phyloP scores from a whole-genome alignment of 2,888 invertebrate species.

The Cryptosula pallasiana region DNA sequence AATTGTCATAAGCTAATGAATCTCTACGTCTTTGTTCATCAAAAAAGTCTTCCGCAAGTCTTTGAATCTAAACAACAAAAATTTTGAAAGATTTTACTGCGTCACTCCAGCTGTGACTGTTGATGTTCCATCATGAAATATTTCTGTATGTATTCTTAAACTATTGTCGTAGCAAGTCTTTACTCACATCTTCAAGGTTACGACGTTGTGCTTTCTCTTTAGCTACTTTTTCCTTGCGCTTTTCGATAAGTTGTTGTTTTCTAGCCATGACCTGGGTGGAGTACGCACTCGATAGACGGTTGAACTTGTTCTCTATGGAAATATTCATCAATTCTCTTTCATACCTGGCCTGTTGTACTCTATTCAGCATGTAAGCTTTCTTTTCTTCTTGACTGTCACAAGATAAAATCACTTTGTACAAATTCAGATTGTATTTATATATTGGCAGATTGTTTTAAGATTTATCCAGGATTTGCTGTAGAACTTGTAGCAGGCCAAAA shows the following conservation, averaged over 20 bases:
- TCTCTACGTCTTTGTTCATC: background rate
- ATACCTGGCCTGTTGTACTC: conserved; percentile 12
- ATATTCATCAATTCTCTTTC: conserved; percentile 11
- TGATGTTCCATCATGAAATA: no score
- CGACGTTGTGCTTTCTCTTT: background rate
- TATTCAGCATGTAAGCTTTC: conserved; percentile 11
- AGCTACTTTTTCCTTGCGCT: background rate
- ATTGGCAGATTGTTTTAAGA: no score
- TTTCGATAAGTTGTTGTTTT: background rate
- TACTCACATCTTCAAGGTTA: conserved; percentile 12
- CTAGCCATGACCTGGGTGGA: background rate
- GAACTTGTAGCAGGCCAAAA: no score
- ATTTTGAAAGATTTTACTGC: no score
- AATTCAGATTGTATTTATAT: no score
- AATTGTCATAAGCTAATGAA: background rate
- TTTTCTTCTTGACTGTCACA: conserved; percentile 1
- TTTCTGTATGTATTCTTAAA: no score
- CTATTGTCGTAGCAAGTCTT: no score
- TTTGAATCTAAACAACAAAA: background rate
- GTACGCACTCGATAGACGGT: background rate
- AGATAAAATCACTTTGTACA: no score
- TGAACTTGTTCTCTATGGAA: conserved; percentile 2
- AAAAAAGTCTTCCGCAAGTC: conserved; percentile 5
- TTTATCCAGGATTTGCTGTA: no score
- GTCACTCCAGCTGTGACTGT: no score